phyloP scores from a whole-genome alignment of 2,797 vertebrate species.

The Ctenopoma kingsleyae region DNA sequence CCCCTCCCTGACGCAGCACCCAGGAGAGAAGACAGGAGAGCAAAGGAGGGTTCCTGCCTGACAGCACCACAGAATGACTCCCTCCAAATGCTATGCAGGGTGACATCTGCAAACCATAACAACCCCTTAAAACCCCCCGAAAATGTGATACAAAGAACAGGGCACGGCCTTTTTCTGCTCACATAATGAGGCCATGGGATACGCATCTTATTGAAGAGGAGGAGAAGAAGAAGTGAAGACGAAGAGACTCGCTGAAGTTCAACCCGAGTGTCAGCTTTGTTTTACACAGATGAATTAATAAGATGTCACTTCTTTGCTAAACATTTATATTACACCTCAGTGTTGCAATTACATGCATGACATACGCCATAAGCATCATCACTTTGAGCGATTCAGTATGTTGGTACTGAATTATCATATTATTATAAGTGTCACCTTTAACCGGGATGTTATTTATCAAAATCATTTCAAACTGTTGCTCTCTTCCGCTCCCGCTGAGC shows the following conservation, averaged over 20 bases:
- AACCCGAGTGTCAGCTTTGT: slow-evolving; percentile 38
- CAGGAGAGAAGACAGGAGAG: slow-evolving; percentile 55
- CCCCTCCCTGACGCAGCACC: slow-evolving; percentile 64
- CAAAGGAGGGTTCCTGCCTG: slow-evolving; percentile 77
- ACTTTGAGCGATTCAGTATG: slow-evolving; percentile 46
- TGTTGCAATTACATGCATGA: slow-evolving; percentile 46
- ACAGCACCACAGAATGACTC: slow-evolving; percentile 77
- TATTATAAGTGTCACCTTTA: slow-evolving; percentile 43
- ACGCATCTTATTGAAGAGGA: slow-evolving; percentile 62
- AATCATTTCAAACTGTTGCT: slow-evolving; percentile 57
- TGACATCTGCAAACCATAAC: slow-evolving; percentile 87
- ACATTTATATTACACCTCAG: slow-evolving; percentile 62
- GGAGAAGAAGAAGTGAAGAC: slow-evolving; percentile 6
- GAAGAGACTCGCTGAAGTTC: slow-evolving; percentile 43
- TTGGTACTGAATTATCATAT: slow-evolving; percentile 24
- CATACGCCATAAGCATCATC: slow-evolving; percentile 27
- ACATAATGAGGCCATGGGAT: slow-evolving; percentile 71
- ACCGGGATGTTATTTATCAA: slow-evolving; percentile 60
- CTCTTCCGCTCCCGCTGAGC: slow-evolving; percentile 13
- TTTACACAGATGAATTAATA: slow-evolving; percentile 52
- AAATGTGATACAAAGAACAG: slow-evolving; percentile 74
- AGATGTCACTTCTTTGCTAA: slow-evolving; percentile 55
- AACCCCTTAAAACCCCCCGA: slow-evolving; percentile 64
- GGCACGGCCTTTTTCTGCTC: slow-evolving; percentile 65
- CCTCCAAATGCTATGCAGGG: slow-evolving; percentile 79